A percentile compares a stretch with the other conserved stretches of the same genome.
Conservation (phyloP, 2,113 vertebrate genomes). For the Hirundichthys speculiger region DNA sequence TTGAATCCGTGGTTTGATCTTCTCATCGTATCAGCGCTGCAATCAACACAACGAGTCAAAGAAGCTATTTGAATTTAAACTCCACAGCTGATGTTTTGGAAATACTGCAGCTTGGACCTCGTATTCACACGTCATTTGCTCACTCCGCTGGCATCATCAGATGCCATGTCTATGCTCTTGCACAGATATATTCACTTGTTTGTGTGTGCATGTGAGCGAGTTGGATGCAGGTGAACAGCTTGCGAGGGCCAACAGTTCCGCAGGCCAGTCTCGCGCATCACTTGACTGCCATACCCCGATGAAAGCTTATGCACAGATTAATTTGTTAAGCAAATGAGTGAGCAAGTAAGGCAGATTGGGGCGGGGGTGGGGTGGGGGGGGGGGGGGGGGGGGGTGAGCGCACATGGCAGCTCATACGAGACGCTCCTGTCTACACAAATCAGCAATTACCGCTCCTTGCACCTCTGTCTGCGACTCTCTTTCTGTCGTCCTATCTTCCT, state of each 20-base stretch:
- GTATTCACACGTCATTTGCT: constrained; percentile 42
- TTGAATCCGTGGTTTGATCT: background rate
- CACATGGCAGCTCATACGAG: constrained; percentile 31
- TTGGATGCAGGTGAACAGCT: constrained; percentile 81
- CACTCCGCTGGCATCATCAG: constrained; percentile 14
- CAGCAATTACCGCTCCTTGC: constrained; percentile 4
- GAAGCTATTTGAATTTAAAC: background rate
- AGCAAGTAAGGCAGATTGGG: constrained; percentile 36
- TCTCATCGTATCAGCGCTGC: background rate
- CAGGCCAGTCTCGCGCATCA: constrained; percentile 77
- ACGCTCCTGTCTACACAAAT: constrained; percentile 51
- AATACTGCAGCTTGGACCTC: constrained; percentile 20
- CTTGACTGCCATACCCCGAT: constrained; percentile 73
- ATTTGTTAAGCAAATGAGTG: constrained; percentile 77
- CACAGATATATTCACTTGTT: background rate
- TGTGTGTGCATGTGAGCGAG: constrained; percentile 3
- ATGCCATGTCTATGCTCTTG: constrained; percentile 23
- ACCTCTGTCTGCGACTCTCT: constrained; percentile 18
- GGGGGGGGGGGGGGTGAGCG: constrained; percentile 10
- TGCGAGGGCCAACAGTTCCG: constrained; percentile 74
- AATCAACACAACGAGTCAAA: constrained; percentile 7
- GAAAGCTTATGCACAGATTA: constrained; percentile 76
- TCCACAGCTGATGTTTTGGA: constrained; percentile 23
- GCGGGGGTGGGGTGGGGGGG: constrained; percentile 2
- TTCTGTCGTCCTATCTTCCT: constrained; percentile 6